These are phyloP conservation scores for Empis stercorea DNA, from an alignment of 2,888 invertebrate genomes.

Conservation along the genomic window DNA sequence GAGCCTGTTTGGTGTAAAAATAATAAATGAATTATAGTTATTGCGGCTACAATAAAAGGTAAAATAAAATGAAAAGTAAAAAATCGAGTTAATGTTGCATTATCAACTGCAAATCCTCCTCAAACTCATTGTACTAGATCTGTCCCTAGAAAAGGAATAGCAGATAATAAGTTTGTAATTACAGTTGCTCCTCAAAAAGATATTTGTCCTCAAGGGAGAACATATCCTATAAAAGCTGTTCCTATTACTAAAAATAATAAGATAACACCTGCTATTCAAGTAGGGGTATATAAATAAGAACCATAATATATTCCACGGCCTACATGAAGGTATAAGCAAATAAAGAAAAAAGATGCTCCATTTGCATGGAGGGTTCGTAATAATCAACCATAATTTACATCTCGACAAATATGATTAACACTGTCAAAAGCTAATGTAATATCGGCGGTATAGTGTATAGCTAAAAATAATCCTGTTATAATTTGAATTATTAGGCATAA, in stretches of 20 bases:
- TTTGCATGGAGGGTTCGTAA: constrained; percentile 54
- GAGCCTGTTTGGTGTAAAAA: constrained; percentile 57
- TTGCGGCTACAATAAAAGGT: constrained; percentile 50
- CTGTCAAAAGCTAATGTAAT: constrained; percentile 51
- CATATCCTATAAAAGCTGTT: constrained; percentile 66
- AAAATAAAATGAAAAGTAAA: constrained; percentile 61
- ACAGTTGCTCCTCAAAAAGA: constrained; percentile 69
- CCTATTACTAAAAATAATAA: constrained; percentile 55
- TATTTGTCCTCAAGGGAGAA: constrained; percentile 68
- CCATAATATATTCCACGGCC: constrained; percentile 50
- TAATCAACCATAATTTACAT: constrained; percentile 57
- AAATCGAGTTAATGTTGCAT: constrained; percentile 60
- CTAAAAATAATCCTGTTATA: constrained; percentile 52
- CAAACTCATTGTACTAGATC: constrained; percentile 57
- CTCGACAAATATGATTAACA: constrained; percentile 53
- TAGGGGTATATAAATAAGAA: constrained; percentile 40
- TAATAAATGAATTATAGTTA: constrained; percentile 50
- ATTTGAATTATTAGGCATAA: constrained; percentile 53
- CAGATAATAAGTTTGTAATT: constrained; percentile 63
- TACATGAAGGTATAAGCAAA: constrained; percentile 54
- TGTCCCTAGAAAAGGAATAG: constrained; percentile 53
- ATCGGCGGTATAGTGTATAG: constrained; percentile 55
- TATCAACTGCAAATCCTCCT: constrained; percentile 62
- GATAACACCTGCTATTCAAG: constrained; percentile 52
- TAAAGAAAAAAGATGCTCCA: constrained; percentile 59